Conservation (phyloP, 1,140 invertebrate genomes). For the Planococcus citri region DNA sequence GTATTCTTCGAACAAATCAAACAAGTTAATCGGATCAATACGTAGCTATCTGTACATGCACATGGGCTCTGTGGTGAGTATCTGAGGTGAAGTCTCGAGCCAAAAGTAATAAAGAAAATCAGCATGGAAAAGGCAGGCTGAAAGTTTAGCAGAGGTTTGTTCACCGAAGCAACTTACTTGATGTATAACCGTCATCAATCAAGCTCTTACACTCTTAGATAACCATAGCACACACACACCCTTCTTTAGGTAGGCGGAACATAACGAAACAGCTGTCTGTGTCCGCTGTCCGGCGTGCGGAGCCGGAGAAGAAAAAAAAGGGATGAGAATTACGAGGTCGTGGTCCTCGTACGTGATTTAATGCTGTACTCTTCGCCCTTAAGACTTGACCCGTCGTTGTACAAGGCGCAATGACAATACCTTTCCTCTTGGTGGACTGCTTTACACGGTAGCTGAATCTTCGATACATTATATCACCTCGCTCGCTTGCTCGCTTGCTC, state of each 20-base stretch:
- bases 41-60: not conserved
- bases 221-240: slow-evolving; percentile 19
- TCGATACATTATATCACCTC: slow-evolving; percentile 5
- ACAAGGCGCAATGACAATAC: not conserved
- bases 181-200: slow-evolving; percentile 19
- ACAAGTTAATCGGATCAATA: slow-evolving; percentile 4
- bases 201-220: slow-evolving; percentile 19
- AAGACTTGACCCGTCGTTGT: not conserved
- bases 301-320: not conserved
- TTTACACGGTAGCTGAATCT: slow-evolving; percentile 2
- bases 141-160: slow-evolving; percentile 19
- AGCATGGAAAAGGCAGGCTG: slow-evolving; percentile 16
- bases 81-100: not conserved
- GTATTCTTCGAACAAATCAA: not conserved
- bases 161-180: slow-evolving; percentile 13
- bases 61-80: not conserved
- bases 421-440: not conserved
- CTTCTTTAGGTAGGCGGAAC: slow-evolving; percentile 18
- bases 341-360: slow-evolving; percentile 6
- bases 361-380: not conserved
- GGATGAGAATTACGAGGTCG: not conserved
- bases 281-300: not conserved
- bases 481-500: too few relatives aligned
- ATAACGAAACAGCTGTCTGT: slow-evolving; percentile 12
- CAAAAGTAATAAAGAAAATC: slow-evolving; percentile 20